Conservation (phyloP, 2,797 vertebrate genomes). For the Hypotaenidia okinawae region DNA sequence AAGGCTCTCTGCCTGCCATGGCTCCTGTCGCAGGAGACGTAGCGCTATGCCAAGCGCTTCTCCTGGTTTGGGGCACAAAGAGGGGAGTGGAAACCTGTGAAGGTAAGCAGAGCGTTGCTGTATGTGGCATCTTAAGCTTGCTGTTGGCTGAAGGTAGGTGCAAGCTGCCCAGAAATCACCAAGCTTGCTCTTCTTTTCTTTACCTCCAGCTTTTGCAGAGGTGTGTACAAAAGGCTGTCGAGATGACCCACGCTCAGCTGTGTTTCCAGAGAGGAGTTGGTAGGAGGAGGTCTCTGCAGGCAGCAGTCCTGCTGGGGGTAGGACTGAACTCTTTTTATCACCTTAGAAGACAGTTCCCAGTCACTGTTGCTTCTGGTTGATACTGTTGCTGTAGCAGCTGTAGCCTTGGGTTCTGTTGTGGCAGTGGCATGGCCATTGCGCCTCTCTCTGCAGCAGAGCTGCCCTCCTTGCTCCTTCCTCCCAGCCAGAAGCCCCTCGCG, state of each 20-base stretch:
- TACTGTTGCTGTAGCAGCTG: background rate
- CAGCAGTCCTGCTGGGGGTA: too few relatives aligned
- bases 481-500: background rate
- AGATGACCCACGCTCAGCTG: too few relatives aligned
- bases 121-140: accelerated
- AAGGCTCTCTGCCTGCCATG: background rate
- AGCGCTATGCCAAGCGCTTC: accelerated
- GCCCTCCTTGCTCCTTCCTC: background rate
- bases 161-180: background rate
- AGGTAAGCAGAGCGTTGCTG: background rate
- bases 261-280: background rate
- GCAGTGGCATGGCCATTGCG: background rate
- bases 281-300: background rate
- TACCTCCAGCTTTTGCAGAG: background rate
- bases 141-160: accelerated
- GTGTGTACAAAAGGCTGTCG: background rate
- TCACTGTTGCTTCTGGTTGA: background rate
- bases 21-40: accelerated
- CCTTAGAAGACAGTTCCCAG: background rate
- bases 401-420: background rate
- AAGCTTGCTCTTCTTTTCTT: background rate
- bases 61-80: too few relatives aligned
- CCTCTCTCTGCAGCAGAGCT: background rate
- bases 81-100: background rate
- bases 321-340: background rate